Base-by-base conservation (phyloP, 1,140 invertebrate species). In the Belonocnema kinseyi region DNA sequence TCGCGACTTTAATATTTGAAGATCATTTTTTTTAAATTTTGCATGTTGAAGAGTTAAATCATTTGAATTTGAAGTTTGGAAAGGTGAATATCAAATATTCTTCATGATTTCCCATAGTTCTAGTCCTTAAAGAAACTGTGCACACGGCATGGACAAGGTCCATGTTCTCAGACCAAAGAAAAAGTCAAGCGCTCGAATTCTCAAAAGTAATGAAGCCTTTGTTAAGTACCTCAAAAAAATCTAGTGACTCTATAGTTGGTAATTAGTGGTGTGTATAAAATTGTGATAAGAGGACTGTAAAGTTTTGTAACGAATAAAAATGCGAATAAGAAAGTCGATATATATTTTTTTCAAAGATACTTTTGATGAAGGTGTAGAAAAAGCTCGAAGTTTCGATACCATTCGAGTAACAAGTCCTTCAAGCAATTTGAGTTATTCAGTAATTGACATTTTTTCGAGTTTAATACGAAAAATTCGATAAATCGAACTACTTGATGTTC, bases 211-310 rank as follows among this genome's bases (percentile, higher is more conserved):
- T 61, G 21, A 66, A 66, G 61, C 61, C 61, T 66, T 66, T 66
- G 61, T 33, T 33, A 66, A 66, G 26, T 66, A 66, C 61, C 61
- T 66, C 61, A 66, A 66, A 33, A 61, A 61, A 66, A 40, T 66
- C 61, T 66, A 66, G 61, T 66, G 61, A 66, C 61, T 66, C 26
- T 33, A 40, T 66, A 66, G 61, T 66, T 66, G 61, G 61, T 66
- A 66, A 66, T 66, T 66, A 66, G 61, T 66, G 33, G 61, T 66
- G 61, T 66, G 61, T 40, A 66, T 33, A 17, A 66, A 66, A 66
- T 61, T 66, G 61, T 66, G 61, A 66, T 66, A 66, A 40, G n/a
- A 66, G 61, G 61, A 66, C 61, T 66, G 61, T 66, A 66, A 66
- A 40, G 26, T 66, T 66, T 66, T 66, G 61, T 66, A 66, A n/a